Base-by-base conservation (phyloP, 2,888 invertebrate genomes). In the Proisotoma minuta region DNA sequence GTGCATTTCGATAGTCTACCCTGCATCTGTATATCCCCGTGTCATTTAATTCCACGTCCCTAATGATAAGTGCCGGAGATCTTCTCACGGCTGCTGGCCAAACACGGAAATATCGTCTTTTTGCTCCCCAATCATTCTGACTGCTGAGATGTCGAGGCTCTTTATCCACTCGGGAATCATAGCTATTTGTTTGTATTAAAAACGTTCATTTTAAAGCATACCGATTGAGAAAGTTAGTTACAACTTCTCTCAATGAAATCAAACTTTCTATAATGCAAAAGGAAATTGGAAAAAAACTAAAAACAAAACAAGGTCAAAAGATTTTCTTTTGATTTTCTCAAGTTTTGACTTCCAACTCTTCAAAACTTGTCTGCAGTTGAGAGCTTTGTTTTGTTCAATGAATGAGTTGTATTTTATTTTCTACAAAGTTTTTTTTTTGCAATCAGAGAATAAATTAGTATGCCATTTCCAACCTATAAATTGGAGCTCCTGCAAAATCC, bases 1-100 rank as follows among this genome's bases (percentile, higher is more conserved):
- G 92, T 0, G 91, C 89, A 78, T 91, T 87, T 65, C 87, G 84
- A 76, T 91, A 94, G 80, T 94, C 93, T 70, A 93, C 88, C 72
- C 93, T 82, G 78, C 93, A 93, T 61, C 93, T 82, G 78, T 91
- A 94, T 43, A 89, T 79, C 2, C 92, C 93, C 74, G 65, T 57
- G 22, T 65, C 65, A 1, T n/a, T 62, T 3, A 65, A 47, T 53
- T 65, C 58, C 27, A 73, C 58, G 56, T 73, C 69, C 57, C 69
- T 70, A 39, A 73, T 73, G 57, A 73, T 68, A 65, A 73, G 54
- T 27, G 70, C 73, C n/a, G 73, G 73, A 24, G 63, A 58, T 28
- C 73, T 60, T 63, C 66, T 28, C 53, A 61, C 58, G 48, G 65
- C 65, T n/a, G n/a, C n/a, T 22, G 71, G 69, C 66, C 64, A 70